Base-by-base conservation (phyloP, 2,113 vertebrate species). In the Coracopsis vasa region DNA sequence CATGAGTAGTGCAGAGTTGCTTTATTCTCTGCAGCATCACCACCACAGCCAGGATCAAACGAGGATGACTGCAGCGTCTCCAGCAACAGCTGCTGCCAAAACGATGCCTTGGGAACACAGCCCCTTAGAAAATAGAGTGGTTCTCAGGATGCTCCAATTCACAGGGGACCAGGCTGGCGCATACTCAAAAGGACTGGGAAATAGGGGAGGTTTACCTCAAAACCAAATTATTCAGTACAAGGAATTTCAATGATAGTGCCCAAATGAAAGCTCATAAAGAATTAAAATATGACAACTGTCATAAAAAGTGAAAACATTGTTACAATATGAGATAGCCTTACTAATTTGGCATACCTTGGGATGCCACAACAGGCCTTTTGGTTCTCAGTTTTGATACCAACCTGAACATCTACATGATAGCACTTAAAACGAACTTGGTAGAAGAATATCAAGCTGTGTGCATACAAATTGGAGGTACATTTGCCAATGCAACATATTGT, bases 301-400 rank as follows among this genome's bases (percentile, higher is more conserved):
- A 19, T 44, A 94, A 88, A 29, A 93, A 47, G 45, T 84, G 35
- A 93, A 95, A 94, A 64, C 42, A 50, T 16, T 73, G 50, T 60
- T 78, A 60, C 15, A 37, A 65, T 44, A 44, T 3, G 31, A 90
- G 45, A 72, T 85, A 13, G 1, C 83, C 66, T 62, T 33, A 10
- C 35, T 83, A 86, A 86, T 90, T 73, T 83, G 82, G 90, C 72
- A 60, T 90, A 72, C 54, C 77, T 47, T 39, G 92, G 67, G 74
- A 94, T 45, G 72, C 33, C n/a, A 8, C 31, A 87, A 33, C 33
- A 88, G 69, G 39, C 47, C 20, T 77, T 90, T 92, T 37, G 29
- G 67, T 51, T 92, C 65, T 74, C 51, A 3, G 1, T 37, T 93
- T 83, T 54, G 35, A 5, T 71, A 90, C 4, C 69, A 93, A n/a